phyloP scores from a whole-genome alignment of 2,797 vertebrate species.

The Nannoperca australis region DNA sequence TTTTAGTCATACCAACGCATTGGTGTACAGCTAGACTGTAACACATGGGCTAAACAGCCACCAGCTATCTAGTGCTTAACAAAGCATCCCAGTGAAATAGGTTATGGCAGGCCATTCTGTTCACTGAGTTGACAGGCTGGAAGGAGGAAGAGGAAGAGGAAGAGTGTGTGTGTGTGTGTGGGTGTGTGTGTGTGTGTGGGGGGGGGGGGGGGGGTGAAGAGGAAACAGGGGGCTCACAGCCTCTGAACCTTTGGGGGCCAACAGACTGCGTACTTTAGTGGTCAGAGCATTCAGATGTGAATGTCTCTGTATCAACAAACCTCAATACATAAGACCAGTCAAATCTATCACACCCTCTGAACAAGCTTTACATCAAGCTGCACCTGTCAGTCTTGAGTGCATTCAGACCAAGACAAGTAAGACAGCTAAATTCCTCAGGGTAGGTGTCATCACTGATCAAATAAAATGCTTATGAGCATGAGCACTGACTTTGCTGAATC shows the following conservation, averaged over 20 bases:
- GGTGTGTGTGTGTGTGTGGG: too few relatives aligned
- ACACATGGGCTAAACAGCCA: constrained; percentile 28
- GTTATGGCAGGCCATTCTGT: constrained; percentile 48
- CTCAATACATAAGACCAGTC: constrained; percentile 54
- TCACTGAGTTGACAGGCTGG: constrained; percentile 65
- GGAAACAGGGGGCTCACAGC: constrained; percentile 24
- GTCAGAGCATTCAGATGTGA: constrained; percentile 72
- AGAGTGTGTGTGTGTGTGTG: too few relatives aligned
- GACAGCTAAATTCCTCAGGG: constrained; percentile 64
- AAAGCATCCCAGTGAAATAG: constrained; percentile 49
- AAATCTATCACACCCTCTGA: constrained; percentile 43
- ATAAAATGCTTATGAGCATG: constrained; percentile 58
- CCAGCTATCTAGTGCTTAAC: constrained; percentile 46
- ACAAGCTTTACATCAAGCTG: constrained; percentile 65
- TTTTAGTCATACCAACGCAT: not conserved
- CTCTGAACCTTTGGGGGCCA: constrained; percentile 44
- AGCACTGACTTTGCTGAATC: constrained; percentile 52
- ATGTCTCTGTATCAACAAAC: constrained; percentile 58
- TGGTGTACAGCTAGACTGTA: constrained; percentile 4
- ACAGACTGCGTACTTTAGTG: constrained; percentile 47
- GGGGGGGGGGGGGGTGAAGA: constrained; percentile 39
- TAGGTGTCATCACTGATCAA: constrained; percentile 72
- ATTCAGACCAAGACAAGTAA: constrained; percentile 53
- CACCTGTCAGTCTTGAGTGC: constrained; percentile 66
- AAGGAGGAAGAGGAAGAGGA: constrained; percentile 49